Base-by-base conservation (phyloP, 1,140 invertebrate genomes). In the Campoletis sonorensis region DNA sequence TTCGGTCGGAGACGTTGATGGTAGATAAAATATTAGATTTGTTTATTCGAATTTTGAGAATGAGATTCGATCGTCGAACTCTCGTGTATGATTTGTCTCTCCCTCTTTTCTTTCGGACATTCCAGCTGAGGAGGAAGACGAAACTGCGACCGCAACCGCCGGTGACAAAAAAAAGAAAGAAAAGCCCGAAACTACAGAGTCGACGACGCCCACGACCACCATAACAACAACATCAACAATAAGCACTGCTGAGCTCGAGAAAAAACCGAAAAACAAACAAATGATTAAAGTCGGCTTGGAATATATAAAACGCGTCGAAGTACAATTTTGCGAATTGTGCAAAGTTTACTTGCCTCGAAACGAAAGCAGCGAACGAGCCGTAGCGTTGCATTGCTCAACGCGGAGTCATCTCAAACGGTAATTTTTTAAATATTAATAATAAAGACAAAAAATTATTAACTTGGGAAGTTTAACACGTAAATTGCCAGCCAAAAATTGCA, bases 1-100 rank as follows among this genome's bases (percentile, higher is more conserved):
- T 90, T 96, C 96, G 23, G 95, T 97, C 23, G 96, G 96, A n/a
- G 95, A 96, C 91, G 95, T 96, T 23, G 96, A 97, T 92, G 96
- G 95, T 94, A 92, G 89, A 82, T 87, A 76, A 80, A 64, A 76
- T 76, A 83, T 64, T 45, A 49, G 75, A 54, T 61, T 81, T 77
- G 7, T 33, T 2, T 45, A 10, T 45, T 45, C 11, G 8, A 45
- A 45, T 11, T 45, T 45, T 13, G 11, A 45, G 40, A 13, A 45
- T 11, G 7, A 45, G 11, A 1, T 45, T 45, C 40, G 40, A 45
- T 11, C 11, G 40, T 45, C 11, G 7, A 45, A 4, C 7, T 45
- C 40, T 45, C 7, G 11, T 45, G 40, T 13, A 45, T 45, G 33
- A 72, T 71, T 85, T 37, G 61, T 81, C 72, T 72, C 37, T 80